These are phyloP conservation scores for Vanessa atalanta DNA, from an alignment of 1,140 invertebrate species.

Conservation along the genomic window DNA sequence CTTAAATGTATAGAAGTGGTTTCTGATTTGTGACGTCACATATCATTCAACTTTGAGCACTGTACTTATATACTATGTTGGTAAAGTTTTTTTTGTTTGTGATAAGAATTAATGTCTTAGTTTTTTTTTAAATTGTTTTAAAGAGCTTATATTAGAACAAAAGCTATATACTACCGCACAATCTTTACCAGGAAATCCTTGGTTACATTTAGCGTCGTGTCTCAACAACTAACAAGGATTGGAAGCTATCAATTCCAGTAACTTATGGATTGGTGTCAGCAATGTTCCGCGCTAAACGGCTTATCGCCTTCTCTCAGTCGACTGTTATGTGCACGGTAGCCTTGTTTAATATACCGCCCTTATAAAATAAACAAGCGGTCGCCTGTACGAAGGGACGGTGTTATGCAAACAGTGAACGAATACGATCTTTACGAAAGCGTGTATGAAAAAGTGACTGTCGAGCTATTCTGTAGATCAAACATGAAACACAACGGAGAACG, in stretches of 20 bases:
- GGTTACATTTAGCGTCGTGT: constrained; percentile 13
- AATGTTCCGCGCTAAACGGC: constrained; percentile 23
- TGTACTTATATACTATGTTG: too few species aligned
- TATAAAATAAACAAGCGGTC: constrained; percentile 2
- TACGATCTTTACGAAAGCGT: too few species aligned
- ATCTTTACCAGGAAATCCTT: constrained; percentile 23
- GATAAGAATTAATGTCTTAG: background rate
- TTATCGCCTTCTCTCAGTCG: constrained; percentile 20
- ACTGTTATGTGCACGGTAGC: constrained; percentile 18
- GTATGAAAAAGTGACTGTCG: background rate
- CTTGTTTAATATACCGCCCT: constrained; percentile 16
- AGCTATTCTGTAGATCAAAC: background rate
- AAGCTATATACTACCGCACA: background rate
- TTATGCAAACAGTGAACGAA: background rate
- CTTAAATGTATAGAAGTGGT: too few species aligned
- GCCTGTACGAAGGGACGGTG: background rate
- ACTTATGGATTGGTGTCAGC: constrained; percentile 37
- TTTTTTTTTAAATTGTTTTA: background rate
- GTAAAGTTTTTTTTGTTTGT: too few species aligned
- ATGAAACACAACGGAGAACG: too few species aligned
- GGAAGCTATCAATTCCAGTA: constrained; percentile 26
- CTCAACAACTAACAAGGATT: constrained; percentile 7
- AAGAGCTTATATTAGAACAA: background rate
- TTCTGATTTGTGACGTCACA: too few species aligned
- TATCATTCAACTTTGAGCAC: too few species aligned